A percentile compares a stretch with the other conserved stretches of the same genome.
Evolutionary conservation across 30 jellyfish, hydroid and myxozoan species (phyloP).

Genomic region (Catostylus mosaicus): DNA sequence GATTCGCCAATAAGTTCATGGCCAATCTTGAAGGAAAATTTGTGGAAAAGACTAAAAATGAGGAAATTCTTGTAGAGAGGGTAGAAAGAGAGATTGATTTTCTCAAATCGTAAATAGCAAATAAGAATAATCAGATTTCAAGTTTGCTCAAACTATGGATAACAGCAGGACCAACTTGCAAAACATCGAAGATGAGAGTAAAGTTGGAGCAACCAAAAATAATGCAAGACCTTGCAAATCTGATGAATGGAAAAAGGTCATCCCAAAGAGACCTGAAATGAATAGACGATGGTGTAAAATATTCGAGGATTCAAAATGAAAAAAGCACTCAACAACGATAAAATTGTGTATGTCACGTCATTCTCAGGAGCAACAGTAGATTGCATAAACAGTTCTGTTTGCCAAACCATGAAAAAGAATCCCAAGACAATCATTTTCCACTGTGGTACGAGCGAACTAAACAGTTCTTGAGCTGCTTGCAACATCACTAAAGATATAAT

Average conservation of each 20-base stretch:
- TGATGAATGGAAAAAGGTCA: constrained; percentile 20
- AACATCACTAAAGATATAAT: constrained; percentile 5
- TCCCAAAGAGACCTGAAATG: constrained; percentile 1
- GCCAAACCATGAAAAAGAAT: constrained; percentile 30
- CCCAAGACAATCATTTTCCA: constrained; percentile 33
- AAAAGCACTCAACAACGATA: neutral
- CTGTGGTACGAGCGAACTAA: constrained; percentile 47
- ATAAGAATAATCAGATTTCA: constrained; percentile 11
- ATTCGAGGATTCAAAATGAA: neutral
- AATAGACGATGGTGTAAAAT: neutral
- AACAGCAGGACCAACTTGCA: constrained; percentile 13
- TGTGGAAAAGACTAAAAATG: constrained; percentile 26
- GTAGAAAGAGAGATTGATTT: constrained; percentile 15
- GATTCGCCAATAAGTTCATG: constrained; percentile 18
- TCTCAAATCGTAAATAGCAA: constrained; percentile 4
- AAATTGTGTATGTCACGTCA: constrained; percentile 38
- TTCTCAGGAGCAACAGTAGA: constrained; percentile 59
- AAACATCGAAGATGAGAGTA: constrained; percentile 12
- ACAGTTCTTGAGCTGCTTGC: constrained; percentile 9
- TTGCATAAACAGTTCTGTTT: constrained; percentile 26
- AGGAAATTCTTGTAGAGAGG: constrained; percentile 10
- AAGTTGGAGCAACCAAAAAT: neutral
- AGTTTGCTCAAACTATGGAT: constrained; percentile 24
- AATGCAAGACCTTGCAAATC: constrained; percentile 7
- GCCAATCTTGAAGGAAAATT: constrained; percentile 26